phyloP scores from a whole-genome alignment of 2,888 invertebrate genomes.

The Agapostemon virescens region DNA sequence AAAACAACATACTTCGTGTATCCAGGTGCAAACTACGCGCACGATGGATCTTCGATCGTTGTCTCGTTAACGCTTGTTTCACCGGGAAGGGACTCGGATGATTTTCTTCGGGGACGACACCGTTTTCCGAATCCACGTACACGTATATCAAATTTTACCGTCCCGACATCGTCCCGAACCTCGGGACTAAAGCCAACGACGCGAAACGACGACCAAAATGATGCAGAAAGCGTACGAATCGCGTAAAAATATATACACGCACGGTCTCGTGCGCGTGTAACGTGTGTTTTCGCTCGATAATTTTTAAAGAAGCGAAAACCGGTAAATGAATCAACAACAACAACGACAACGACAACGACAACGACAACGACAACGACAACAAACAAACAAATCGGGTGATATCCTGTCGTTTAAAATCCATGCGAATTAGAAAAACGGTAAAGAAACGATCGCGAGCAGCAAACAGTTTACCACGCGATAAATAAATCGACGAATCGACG shows the following conservation, averaged over 20 bases:
- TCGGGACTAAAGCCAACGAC: background rate
- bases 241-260: background rate
- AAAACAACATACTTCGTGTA: background rate
- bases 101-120: background rate
- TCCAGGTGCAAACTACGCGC: too few relatives aligned
- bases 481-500: background rate
- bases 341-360: too few relatives aligned
- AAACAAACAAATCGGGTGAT: background rate
- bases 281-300: background rate
- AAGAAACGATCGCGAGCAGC: background rate
- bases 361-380: too few relatives aligned
- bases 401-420: background rate
- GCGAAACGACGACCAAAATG: background rate
- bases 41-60: background rate
- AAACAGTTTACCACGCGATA: background rate
- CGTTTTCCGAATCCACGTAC: too few relatives aligned
- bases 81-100: background rate
- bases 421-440: background rate
- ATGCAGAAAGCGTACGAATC: constrained; percentile 29
- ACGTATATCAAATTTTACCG: background rate
- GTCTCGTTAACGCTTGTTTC: background rate
- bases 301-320: constrained; percentile 31
- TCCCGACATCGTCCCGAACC: background rate
- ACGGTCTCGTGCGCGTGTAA: background rate
- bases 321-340: too few relatives aligned